These are phyloP conservation scores for Mercenaria mercenaria DNA, from an alignment of 1,140 invertebrate genomes.

Conservation along the genomic window DNA sequence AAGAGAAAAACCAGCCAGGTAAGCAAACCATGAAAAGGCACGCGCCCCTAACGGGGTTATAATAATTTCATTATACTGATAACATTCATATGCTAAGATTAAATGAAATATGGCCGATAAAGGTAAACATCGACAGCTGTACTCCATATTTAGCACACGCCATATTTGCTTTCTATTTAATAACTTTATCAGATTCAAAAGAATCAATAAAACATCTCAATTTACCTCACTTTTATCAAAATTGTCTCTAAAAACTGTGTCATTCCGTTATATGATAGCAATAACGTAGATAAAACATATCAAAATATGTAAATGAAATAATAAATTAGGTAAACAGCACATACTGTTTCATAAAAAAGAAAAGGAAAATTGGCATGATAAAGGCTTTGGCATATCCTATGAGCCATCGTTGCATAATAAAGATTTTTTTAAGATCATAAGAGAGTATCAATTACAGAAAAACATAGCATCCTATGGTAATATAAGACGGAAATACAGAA, in stretches of 20 bases:
- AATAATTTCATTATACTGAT: neutral
- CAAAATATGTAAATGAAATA: neutral
- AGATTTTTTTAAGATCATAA: too few relatives aligned
- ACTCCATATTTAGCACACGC: neutral
- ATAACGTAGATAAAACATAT: neutral
- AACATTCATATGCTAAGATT: neutral
- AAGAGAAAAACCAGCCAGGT: neutral
- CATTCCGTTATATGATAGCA: neutral
- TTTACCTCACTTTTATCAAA: neutral
- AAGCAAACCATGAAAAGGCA: conserved; percentile 4
- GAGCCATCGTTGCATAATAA: too few relatives aligned
- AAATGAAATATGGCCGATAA: conserved; percentile 1
- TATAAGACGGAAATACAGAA: too few relatives aligned
- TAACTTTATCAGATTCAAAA: neutral
- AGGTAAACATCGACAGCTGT: conserved; percentile 4
- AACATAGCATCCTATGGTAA: too few relatives aligned
- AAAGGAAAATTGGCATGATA: too few relatives aligned
- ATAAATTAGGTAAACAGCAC: neutral
- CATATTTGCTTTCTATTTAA: neutral
- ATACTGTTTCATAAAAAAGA: neutral
- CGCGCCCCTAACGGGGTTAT: neutral
- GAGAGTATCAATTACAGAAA: too few relatives aligned
- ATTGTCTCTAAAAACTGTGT: neutral
- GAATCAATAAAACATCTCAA: conserved; percentile 7
- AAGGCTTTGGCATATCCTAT: too few relatives aligned